These are phyloP conservation scores for Autographa gamma DNA, from an alignment of 2,888 invertebrate genomes.

Conservation along the genomic window DNA sequence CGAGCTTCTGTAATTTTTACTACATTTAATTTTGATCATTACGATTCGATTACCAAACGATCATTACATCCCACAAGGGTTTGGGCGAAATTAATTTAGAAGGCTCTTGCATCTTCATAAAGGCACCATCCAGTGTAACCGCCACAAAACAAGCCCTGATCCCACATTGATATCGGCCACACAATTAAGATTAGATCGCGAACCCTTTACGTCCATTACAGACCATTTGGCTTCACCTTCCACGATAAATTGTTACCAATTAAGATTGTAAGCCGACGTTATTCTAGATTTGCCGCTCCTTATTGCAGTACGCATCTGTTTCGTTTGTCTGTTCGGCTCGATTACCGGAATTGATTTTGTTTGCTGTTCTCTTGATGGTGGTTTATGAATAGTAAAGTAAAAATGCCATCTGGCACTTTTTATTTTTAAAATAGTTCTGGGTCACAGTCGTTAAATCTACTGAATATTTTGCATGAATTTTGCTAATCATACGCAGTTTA, in stretches of 20 bases:
- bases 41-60: no score
- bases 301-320: slow-evolving; percentile 46
- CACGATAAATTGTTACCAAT: slow-evolving; percentile 68
- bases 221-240: slow-evolving; percentile 65
- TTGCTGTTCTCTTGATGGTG: neutral
- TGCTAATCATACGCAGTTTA: neutral
- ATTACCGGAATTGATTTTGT: slow-evolving; percentile 44
- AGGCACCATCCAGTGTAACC: slow-evolving; percentile 21
- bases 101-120: slow-evolving; percentile 15
- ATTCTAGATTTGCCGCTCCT: slow-evolving; percentile 39
- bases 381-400: no score
- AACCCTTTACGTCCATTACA: slow-evolving; percentile 65
- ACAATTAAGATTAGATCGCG: slow-evolving; percentile 71
- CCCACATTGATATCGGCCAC: slow-evolving; percentile 59
- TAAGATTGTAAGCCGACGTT: slow-evolving; percentile 62
- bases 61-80: neutral
- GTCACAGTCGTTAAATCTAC: no score
- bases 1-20: no score
- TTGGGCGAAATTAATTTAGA: neutral
- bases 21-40: no score
- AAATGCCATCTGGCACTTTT: no score
- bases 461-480: neutral
- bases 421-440: no score
- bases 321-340: slow-evolving; percentile 30
- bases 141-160: slow-evolving; percentile 53